Evolutionary conservation across 2,113 vertebrate species (phyloP).

Genomic region (Motacilla tschutschensis): DNA sequence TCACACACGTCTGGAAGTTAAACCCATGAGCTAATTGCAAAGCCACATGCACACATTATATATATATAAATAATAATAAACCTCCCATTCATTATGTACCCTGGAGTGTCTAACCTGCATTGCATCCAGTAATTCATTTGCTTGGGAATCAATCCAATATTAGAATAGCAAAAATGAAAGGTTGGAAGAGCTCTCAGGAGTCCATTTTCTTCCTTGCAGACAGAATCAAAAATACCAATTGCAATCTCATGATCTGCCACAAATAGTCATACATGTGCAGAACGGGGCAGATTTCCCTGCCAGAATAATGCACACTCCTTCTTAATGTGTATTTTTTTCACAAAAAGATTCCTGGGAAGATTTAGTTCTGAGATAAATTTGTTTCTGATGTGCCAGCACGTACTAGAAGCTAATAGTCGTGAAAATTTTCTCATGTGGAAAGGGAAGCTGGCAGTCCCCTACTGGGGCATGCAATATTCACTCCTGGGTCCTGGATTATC

Average conservation of each 20-base stretch:
- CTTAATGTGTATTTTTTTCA: background rate
- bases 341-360: background rate
- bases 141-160: constrained; percentile 39
- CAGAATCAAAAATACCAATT: background rate
- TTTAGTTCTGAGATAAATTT: background rate
- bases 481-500: background rate
- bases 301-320: background rate
- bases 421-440: constrained; percentile 1
- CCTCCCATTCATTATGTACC: background rate
- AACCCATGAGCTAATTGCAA: constrained; percentile 36
- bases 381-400: background rate
- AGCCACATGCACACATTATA: background rate
- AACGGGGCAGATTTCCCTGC: background rate
- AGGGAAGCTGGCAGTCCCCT: background rate
- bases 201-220: constrained; percentile 22
- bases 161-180: constrained; percentile 24
- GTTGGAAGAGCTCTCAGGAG: constrained; percentile 32
- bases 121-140: constrained; percentile 40
- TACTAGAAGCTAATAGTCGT: background rate
- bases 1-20: background rate
- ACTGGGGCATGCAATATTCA: background rate
- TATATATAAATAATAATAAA: constrained; percentile 37
- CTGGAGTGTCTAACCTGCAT: constrained; percentile 32
- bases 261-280: background rate
- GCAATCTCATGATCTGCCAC: background rate